Evolutionary conservation across 2,888 invertebrate species (phyloP).

Genomic region (Idaea straminata): DNA sequence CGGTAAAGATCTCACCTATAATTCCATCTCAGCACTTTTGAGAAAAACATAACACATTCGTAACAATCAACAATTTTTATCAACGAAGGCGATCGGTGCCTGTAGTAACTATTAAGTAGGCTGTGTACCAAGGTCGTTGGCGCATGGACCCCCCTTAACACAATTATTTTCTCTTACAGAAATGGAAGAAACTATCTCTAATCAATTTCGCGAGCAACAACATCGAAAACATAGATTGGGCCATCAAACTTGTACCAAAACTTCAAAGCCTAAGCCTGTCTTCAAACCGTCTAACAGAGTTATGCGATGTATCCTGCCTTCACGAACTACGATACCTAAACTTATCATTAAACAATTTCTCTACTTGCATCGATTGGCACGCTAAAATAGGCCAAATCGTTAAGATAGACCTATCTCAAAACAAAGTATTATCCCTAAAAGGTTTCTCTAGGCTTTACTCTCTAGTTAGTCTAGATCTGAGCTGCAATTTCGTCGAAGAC

Average conservation of each 20-base stretch:
- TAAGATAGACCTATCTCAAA: slow-evolving; percentile 91
- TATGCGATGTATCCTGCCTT: slow-evolving; percentile 88
- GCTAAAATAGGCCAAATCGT: slow-evolving; percentile 93
- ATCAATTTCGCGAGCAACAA: slow-evolving; percentile 90
- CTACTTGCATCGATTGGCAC: slow-evolving; percentile 87
- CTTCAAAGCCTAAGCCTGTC: slow-evolving; percentile 86
- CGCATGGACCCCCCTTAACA: too few species aligned
- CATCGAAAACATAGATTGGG: slow-evolving; percentile 88
- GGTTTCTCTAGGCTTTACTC: slow-evolving; percentile 93
- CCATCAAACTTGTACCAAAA: slow-evolving; percentile 87
- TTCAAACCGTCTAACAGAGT: slow-evolving; percentile 87
- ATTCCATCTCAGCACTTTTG: too few species aligned
- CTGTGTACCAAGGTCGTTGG: too few species aligned
- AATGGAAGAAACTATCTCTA: slow-evolving; percentile 85
- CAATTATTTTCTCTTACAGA: slow-evolving; percentile 63
- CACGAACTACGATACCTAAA: slow-evolving; percentile 88
- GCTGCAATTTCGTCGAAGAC: slow-evolving; percentile 90
- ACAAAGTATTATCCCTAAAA: slow-evolving; percentile 85
- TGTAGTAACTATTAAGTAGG: too few species aligned
- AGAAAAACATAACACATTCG: too few species aligned
- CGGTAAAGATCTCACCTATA: too few species aligned
- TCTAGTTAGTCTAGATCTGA: slow-evolving; percentile 90
- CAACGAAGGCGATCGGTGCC: too few species aligned
- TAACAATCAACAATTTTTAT: too few species aligned
- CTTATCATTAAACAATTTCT: slow-evolving; percentile 89